These are phyloP conservation scores for Palythoa grandiflora DNA, from an alignment of 92 coral and sea anemone species.

Conservation along the genomic window DNA sequence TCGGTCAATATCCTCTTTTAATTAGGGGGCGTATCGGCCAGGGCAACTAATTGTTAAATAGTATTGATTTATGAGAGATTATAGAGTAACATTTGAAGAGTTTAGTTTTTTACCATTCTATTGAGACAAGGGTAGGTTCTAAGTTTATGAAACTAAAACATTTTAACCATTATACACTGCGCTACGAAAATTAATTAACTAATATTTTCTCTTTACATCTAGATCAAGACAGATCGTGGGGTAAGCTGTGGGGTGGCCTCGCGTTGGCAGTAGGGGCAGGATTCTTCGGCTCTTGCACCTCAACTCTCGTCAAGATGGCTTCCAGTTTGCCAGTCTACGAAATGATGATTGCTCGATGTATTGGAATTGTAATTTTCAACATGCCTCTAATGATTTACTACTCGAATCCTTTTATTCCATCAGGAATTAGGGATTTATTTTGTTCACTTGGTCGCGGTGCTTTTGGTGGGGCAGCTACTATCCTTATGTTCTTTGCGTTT, in stretches of 20 bases:
- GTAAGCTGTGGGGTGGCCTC: neutral
- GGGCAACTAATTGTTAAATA: too few species aligned
- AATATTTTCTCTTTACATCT: too few species aligned
- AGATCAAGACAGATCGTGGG: neutral
- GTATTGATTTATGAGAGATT: too few species aligned
- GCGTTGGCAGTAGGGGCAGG: conserved; percentile 32
- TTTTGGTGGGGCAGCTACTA: conserved; percentile 56
- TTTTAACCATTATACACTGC: too few species aligned
- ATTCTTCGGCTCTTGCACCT: conserved; percentile 16
- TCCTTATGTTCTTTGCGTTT: conserved; percentile 56
- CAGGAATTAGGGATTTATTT: conserved; percentile 21
- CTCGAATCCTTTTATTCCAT: conserved; percentile 45
- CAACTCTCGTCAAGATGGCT: conserved; percentile 55
- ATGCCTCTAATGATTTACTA: conserved; percentile 58
- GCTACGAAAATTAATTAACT: too few species aligned
- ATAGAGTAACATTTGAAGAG: too few species aligned
- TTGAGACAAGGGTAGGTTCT: too few species aligned
- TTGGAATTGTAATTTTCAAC: conserved; percentile 40
- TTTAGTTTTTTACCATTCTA: too few species aligned
- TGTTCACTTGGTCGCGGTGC: conserved; percentile 51
- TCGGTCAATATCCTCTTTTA: too few species aligned
- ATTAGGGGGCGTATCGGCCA: too few species aligned
- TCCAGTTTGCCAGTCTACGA: conserved; percentile 57
- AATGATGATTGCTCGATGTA: conserved; percentile 46
- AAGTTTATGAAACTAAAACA: too few species aligned